These are phyloP conservation scores for Notoglanidium macrostoma DNA, from an alignment of 2,797 vertebrate species.

Conservation along the genomic window DNA sequence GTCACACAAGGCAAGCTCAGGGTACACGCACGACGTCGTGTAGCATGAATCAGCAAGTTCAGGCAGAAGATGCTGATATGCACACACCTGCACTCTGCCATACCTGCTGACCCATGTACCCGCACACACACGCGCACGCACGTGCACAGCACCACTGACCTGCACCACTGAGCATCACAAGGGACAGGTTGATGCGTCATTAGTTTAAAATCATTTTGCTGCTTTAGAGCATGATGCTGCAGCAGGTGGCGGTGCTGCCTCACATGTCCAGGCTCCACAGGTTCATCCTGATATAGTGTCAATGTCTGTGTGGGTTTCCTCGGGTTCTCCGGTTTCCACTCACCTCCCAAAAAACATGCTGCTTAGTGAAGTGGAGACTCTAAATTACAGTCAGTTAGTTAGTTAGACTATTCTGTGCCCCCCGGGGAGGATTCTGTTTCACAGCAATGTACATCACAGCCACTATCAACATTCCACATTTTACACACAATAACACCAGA, in stretches of 20 bases:
- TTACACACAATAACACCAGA: no score
- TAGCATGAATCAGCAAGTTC: constrained; percentile 27
- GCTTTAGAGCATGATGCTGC: neutral
- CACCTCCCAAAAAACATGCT: neutral
- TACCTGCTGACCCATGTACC: neutral
- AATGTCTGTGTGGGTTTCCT: neutral
- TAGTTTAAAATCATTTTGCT: neutral
- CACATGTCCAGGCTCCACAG: neutral
- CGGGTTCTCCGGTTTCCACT: neutral
- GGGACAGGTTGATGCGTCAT: neutral
- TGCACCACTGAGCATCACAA: neutral
- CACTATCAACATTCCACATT: no score
- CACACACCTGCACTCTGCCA: neutral
- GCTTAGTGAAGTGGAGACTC: neutral
- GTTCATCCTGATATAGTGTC: neutral
- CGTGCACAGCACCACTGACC: neutral
- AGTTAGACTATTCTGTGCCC: no score
- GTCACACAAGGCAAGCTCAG: neutral
- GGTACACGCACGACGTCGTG: neutral
- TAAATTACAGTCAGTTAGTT: neutral
- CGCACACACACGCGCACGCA: neutral
- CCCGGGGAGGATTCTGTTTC: no score
- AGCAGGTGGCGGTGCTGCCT: neutral
- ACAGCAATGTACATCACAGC: no score
- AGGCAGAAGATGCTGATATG: neutral